phyloP scores from a whole-genome alignment of 2,888 invertebrate species.

The Dynastes hyllus region DNA sequence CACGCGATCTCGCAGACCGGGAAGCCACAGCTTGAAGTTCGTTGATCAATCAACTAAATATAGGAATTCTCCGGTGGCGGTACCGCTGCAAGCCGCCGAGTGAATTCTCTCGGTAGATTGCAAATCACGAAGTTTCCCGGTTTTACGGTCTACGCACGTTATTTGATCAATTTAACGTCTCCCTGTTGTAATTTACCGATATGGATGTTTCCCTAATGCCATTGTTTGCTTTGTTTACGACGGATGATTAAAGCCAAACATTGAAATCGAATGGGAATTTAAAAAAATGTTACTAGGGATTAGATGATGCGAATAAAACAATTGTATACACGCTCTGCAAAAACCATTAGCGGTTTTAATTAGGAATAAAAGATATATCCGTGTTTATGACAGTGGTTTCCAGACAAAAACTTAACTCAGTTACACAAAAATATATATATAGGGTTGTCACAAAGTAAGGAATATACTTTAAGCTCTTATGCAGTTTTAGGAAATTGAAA shows the following conservation, averaged over 20 bases:
- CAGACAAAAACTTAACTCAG: no score
- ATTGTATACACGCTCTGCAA: not conserved
- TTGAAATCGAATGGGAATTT: not conserved
- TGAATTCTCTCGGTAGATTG: conserved; percentile 11
- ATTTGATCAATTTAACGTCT: conserved; percentile 51
- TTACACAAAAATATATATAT: no score
- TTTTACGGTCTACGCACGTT: conserved; percentile 48
- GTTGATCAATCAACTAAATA: conserved; percentile 51
- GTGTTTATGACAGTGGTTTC: no score
- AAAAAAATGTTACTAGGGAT: not conserved
- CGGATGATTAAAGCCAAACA: not conserved
- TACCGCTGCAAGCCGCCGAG: not conserved
- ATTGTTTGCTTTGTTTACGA: not conserved
- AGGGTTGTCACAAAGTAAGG: no score
- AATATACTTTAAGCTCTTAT: no score
- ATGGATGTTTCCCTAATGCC: not conserved
- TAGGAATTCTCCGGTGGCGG: conserved; percentile 43
- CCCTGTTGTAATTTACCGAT: conserved; percentile 28
- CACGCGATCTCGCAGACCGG: conserved; percentile 47
- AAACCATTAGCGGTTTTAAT: not conserved
- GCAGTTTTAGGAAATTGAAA: no score
- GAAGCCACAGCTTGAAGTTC: conserved; percentile 42
- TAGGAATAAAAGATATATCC: no score
- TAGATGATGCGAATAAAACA: not conserved
- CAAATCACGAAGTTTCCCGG: conserved; percentile 37